phyloP scores from a whole-genome alignment of 2,797 vertebrate species.

The Peromyscus eremicus region DNA sequence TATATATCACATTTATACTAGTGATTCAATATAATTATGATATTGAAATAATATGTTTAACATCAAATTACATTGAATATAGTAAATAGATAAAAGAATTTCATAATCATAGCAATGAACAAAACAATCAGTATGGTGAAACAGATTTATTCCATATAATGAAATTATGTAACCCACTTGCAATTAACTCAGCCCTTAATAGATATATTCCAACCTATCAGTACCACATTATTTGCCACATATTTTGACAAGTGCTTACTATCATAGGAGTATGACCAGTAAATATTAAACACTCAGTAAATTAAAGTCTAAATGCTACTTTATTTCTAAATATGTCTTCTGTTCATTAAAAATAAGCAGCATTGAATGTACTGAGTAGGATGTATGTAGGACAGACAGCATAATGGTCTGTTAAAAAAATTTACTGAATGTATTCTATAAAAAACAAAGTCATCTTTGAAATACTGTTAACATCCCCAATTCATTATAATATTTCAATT shows the following conservation, averaged over 20 bases:
- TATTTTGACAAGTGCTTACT: neutral
- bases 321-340: neutral
- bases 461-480: neutral
- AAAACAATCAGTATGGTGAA: neutral
- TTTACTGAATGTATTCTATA: neutral
- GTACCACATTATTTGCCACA: neutral
- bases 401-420: neutral
- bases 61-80: slow-evolving; percentile 20
- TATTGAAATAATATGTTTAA: neutral
- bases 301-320: slow-evolving; percentile 31
- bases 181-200: neutral
- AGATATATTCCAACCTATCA: too few species aligned
- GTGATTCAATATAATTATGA: neutral
- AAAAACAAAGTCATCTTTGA: slow-evolving; percentile 4
- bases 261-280: neutral
- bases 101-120: slow-evolving; percentile 17
- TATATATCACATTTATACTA: too few species aligned
- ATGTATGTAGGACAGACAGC: neutral
- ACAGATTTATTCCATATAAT: neutral
- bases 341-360: neutral
- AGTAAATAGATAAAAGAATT: neutral
- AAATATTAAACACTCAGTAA: slow-evolving; percentile 15
- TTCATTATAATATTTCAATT: neutral
- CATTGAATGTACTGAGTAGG: neutral
- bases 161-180: neutral